Base-by-base conservation (phyloP, 2,113 vertebrate species). In the Nestor notabilis region DNA sequence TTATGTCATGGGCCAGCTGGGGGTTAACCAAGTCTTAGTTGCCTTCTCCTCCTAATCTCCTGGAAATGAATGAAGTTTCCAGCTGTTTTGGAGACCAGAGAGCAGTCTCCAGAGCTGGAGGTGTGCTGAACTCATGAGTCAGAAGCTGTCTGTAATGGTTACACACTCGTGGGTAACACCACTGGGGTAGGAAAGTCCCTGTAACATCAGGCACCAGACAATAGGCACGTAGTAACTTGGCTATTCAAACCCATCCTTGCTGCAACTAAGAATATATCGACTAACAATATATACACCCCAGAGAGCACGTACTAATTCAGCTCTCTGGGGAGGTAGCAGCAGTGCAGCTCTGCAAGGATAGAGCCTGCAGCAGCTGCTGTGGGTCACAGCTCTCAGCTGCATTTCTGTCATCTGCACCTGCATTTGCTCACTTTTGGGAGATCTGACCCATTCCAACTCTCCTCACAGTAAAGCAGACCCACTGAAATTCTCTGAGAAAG, bases 141-240 rank as follows among this genome's bases (percentile, higher is more conserved):
- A 97, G 92, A 69, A 87, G 80, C 91, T 81, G 82, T 65, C 17
- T 3, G 89, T 49, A 92, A 76, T 0, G 2, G 64, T 50, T 92
- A 88, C 66, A 64, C 46, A 80, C 29, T 68, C 0, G 7, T 75
- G 83, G 86, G 65, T 91, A 86, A 92, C 94, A 92, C 47, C 0
- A 0, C 47, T 56, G 39, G 60, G 8, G 53, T 64, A 78, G 88
- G 96, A 95, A 96, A 95, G 72, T 96, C 89, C 96, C 94, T 94
- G 69, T 78, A 92, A 90, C 46, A 78, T 68, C 83, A 75, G 2
- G 3, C 72, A 58, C 80, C 0, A 8, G 77, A 84, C 95, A 90
- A 87, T 0, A 65, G 28, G 58, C 95, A 95, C 21, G 39, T 92
- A 96, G 83, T 17, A 63, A 75, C 72, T 94, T 20, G 53, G 75